Base-by-base conservation (phyloP, 1,140 invertebrate genomes). In the Lithobius niger region DNA sequence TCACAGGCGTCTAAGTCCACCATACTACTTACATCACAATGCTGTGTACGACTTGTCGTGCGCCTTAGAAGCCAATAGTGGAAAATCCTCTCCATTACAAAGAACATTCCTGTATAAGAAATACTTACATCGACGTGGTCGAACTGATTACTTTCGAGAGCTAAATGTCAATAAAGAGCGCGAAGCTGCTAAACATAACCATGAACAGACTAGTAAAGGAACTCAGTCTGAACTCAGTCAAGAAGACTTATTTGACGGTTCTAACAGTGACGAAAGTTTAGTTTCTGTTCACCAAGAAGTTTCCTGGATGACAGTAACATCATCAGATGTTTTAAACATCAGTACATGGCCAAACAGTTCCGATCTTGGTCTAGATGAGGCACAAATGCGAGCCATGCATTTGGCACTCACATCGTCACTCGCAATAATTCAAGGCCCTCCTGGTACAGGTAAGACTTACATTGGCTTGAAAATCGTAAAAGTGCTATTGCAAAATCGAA, bases 361-460 rank as follows among this genome's bases (percentile, higher is more conserved):
- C 3, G 43, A 62, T 24, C 56, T 70, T 3, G 58, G 62, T 53
- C 43, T 75, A 18, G 71, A 78, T 62, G 57, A 63, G 3, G 69
- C 70, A 15, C 76, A 78, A 60, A 65, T 61, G 50, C 56, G 64
- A 52, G 77, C 77, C 1, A 54, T 78, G 26, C 59, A 68, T 48
- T 60, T 57, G 3, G 73, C 73, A 6, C 61, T 78, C 1, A 71
- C 67, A 19, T 71, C 69, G 54, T 71, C 76, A 59, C 51, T 78
- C 19, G 69, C 77, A 2, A 69, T 92, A 1, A 89, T 90, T 57
- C 88, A 90, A 73, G 79, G 73, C 13, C 75, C 77, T 19, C 85
- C 86, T 1, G 86, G 86, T 2, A 88, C 84, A 1, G 86, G 85
- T 0, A 88, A 89, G 71, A 87, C 86, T 0, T 83, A 72, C 63